Conservation (phyloP, 1,140 invertebrate species). For the Panulirus ornatus region DNA sequence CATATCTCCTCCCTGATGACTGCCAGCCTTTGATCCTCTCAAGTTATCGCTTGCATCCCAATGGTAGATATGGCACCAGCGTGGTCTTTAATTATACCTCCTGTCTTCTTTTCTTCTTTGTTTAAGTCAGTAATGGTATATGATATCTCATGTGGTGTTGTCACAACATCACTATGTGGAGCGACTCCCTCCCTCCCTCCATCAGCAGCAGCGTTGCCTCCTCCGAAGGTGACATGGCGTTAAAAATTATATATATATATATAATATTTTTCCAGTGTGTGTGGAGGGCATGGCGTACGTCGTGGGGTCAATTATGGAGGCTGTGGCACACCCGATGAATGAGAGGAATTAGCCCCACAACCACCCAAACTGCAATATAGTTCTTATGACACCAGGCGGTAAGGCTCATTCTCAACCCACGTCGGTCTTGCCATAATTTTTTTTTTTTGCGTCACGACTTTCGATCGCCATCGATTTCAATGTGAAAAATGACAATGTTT, state of each 20-base stretch:
- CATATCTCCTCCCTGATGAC: conserved; percentile 44
- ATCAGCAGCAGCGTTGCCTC: too few relatives aligned
- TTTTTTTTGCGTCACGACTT: background rate
- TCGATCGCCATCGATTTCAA: conserved; percentile 26
- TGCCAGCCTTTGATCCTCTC: conserved; percentile 35
- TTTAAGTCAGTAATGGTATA: conserved; percentile 45
- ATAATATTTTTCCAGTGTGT: too few relatives aligned
- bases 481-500: conserved; percentile 27
- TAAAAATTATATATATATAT: too few relatives aligned
- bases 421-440: background rate
- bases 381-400: background rate
- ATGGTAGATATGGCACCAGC: conserved; percentile 16
- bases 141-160: conserved; percentile 43
- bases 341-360: background rate
- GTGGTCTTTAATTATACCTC: conserved; percentile 57
- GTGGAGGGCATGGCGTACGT: too few relatives aligned
- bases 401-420: background rate
- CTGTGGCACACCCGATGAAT: conserved; percentile 24
- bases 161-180: conserved; percentile 25
- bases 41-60: conserved; percentile 36
- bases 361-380: background rate
- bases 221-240: background rate
- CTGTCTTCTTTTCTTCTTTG: conserved; percentile 53
- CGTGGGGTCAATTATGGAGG: conserved; percentile 40
- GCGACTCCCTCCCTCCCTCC: too few relatives aligned